Evolutionary conservation across 2,113 vertebrate genomes (phyloP).

Genomic region (Neogobius melanostomus): DNA sequence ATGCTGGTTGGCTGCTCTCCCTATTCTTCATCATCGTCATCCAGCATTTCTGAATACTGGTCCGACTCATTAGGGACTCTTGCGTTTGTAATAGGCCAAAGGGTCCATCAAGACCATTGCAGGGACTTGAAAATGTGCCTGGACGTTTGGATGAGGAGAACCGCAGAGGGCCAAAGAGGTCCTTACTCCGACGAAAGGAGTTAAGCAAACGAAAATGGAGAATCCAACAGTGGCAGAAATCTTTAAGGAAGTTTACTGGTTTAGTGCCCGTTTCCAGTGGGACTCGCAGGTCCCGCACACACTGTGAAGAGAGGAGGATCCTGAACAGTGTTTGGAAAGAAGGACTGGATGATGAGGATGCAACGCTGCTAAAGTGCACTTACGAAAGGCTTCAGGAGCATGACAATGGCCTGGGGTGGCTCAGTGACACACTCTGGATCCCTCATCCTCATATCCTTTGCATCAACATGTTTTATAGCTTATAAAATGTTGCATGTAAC

Average conservation of each 20-base stretch:
- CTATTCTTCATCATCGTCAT: conserved; percentile 27
- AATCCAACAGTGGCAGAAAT: conserved; percentile 66
- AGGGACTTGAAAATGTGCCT: conserved; percentile 87
- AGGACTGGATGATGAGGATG: conserved; percentile 92
- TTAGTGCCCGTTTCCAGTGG: conserved; percentile 61
- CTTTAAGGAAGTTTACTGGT: conserved; percentile 54
- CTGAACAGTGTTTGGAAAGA: conserved; percentile 90
- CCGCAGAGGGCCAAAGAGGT: conserved; percentile 25
- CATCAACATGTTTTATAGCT: too few species aligned
- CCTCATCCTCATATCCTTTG: conserved; percentile 97
- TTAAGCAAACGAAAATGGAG: conserved; percentile 77
- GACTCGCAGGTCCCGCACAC: conserved; percentile 76
- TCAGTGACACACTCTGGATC: conserved; percentile 89
- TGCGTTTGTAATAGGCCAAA: not conserved
- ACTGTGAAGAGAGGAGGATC: conserved; percentile 88
- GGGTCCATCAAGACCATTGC: conserved; percentile 62
- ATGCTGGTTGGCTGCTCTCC: conserved; percentile 25
- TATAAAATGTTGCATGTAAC: too few species aligned
- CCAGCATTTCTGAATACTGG: conserved; percentile 43
- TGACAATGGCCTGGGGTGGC: conserved; percentile 87
- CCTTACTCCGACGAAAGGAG: conserved; percentile 71
- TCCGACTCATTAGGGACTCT: conserved; percentile 17
- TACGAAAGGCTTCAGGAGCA: conserved; percentile 86
- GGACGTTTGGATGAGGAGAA: conserved; percentile 59
- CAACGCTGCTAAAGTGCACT: conserved; percentile 82